phyloP scores from a whole-genome alignment of 2,888 invertebrate genomes.

The Nymphalis c-album region DNA sequence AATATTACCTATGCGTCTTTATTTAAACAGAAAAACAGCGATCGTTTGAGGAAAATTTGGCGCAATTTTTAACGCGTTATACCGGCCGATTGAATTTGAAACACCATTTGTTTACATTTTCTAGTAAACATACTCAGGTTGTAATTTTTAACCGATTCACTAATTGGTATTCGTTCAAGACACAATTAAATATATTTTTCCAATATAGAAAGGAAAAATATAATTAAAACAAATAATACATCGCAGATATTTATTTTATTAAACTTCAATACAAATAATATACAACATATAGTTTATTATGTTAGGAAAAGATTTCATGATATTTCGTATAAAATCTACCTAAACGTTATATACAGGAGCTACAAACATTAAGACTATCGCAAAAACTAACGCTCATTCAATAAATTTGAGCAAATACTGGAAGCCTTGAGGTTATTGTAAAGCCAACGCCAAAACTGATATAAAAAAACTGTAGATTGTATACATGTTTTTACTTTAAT shows the following conservation, averaged over 20 bases:
- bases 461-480: constrained; percentile 18
- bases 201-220: too few species aligned
- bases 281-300: constrained; percentile 54
- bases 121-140: too few species aligned
- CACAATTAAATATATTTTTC: too few species aligned
- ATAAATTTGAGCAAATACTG: constrained; percentile 58
- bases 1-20: too few species aligned
- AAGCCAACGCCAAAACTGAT: constrained; percentile 13
- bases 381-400: constrained; percentile 38
- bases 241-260: constrained; percentile 42
- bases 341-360: constrained; percentile 56
- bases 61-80: too few species aligned
- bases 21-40: too few species aligned
- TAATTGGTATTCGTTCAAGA: too few species aligned
- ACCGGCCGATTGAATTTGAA: too few species aligned
- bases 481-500: not conserved
- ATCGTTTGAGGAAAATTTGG: too few species aligned
- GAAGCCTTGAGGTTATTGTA: constrained; percentile 52
- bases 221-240: constrained; percentile 25
- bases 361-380: constrained; percentile 34
- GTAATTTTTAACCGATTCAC: too few species aligned
- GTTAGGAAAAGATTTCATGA: constrained; percentile 49
- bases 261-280: constrained; percentile 38
- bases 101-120: too few species aligned
- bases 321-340: constrained; percentile 60